These are phyloP conservation scores for Clamator glandarius DNA, from an alignment of 2,797 vertebrate genomes.

Conservation along the genomic window DNA sequence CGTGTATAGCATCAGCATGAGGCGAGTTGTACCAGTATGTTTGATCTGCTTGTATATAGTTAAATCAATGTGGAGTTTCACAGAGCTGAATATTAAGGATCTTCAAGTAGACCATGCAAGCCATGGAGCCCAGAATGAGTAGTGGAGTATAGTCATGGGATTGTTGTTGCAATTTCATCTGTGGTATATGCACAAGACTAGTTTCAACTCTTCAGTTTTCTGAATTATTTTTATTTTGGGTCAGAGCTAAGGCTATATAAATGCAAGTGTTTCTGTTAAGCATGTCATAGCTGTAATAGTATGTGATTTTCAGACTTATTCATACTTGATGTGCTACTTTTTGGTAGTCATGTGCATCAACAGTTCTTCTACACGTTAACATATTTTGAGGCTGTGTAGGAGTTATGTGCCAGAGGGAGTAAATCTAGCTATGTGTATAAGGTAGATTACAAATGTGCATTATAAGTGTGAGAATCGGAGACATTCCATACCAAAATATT, in stretches of 20 bases:
- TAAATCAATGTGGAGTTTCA: not conserved
- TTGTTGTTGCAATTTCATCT: not conserved
- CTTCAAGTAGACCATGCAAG: not conserved
- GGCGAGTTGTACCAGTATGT: not conserved
- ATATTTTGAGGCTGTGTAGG: slow-evolving; percentile 63
- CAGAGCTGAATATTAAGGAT: not conserved
- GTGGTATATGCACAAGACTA: not conserved
- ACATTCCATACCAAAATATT: slow-evolving; percentile 44
- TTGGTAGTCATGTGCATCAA: slow-evolving; percentile 57
- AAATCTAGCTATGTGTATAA: slow-evolving; percentile 60
- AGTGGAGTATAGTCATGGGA: not conserved
- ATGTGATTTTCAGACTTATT: slow-evolving; percentile 49
- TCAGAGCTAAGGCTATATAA: slow-evolving; percentile 29
- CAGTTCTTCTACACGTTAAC: slow-evolving; percentile 64
- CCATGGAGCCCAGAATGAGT: not conserved
- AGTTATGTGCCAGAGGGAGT: slow-evolving; percentile 56
- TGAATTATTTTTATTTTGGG: slow-evolving; percentile 16
- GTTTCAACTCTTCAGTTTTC: not conserved
- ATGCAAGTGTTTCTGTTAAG: slow-evolving; percentile 9
- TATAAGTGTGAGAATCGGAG: slow-evolving; percentile 11
- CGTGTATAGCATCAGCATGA: not conserved
- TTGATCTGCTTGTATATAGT: not conserved
- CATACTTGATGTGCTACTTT: slow-evolving; percentile 50
- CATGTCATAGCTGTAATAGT: slow-evolving; percentile 26
- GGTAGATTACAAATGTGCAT: slow-evolving; percentile 50